Evolutionary conservation across 2,888 invertebrate species (phyloP), one percentile per base, ranked within the genome.

Genomic region (Muscina levida): DNA sequence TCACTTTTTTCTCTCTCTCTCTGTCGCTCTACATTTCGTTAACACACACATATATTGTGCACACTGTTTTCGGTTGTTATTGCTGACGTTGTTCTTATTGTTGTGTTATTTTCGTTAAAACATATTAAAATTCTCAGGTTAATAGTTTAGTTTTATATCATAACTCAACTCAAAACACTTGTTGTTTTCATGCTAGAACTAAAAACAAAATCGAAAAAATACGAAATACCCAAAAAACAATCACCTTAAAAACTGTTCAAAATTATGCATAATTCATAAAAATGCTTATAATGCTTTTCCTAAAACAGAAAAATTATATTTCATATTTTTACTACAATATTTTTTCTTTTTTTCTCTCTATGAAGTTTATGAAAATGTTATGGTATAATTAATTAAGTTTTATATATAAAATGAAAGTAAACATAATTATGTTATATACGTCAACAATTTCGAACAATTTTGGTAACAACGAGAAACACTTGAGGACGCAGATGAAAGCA

Each of bases 131-230:
- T 76, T 74, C 17, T 46, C 53, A 24, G 44, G 62, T 68, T 72
- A 39, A 51, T 46, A 56, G 65, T 53, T 75, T 83, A 70, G 77
- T 85, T 83, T 82, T 71, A 81, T 76, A 78, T 72, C 78, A 24
- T 15, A 68, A 72, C 3, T 3, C 26, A 39, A 57, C n/a, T 76
- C 62, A 72, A n/a, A 72, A 72, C 31, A n/a, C 5, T 37, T 37
- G 68, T 79, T 46, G 42, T 68, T 76, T 24, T 72, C 62, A 72
- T 48, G 8, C 31, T 5, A n/a, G n/a, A 31, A 5, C 8, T 31
- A 31, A 31, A 31, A 31, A 31, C 3, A 5, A 37, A 46, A 46
- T 26, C 44, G 2, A 67, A 71, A 66, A 73, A 65, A 57, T 19
- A 8, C 44, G 39, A 2, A 22, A 11, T 17, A 65, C 46, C 17